A percentile compares a stretch with the other conserved stretches of the same genome.
Evolutionary conservation across 1,140 invertebrate species (phyloP).

Genomic region (Camponotus floridanus): DNA sequence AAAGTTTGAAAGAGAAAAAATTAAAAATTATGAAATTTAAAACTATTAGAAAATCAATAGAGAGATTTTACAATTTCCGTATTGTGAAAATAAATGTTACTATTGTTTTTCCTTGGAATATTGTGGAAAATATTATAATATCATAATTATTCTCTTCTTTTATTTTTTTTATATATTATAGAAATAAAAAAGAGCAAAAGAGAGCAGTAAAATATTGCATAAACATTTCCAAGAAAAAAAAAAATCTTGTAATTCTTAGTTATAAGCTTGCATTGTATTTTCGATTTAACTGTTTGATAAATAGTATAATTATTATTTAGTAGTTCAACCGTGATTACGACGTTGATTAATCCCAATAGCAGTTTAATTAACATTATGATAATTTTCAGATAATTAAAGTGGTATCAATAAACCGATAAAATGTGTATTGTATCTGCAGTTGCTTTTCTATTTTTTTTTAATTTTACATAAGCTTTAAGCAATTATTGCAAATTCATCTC

Average conservation of each 20-base stretch:
- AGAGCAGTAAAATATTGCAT: neutral
- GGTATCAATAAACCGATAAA: slow-evolving; percentile 24
- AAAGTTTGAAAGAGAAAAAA: neutral
- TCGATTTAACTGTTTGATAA: slow-evolving; percentile 15
- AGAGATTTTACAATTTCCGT: neutral
- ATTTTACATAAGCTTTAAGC: slow-evolving; percentile 10
- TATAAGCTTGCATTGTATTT: neutral
- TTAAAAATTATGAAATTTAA: slow-evolving; percentile 18
- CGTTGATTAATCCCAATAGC: neutral
- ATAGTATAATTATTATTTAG: neutral
- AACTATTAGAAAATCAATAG: neutral
- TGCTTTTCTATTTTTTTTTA: neutral
- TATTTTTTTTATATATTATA: neutral
- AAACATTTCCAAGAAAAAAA: neutral
- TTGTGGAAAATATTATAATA: neutral
- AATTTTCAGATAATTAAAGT: slow-evolving; percentile 26
- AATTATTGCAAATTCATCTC: slow-evolving; percentile 64
- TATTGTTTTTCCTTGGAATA: neutral
- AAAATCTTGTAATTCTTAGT: neutral
- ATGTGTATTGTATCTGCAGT: too few relatives aligned
- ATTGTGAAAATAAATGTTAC: neutral
- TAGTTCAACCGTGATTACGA: neutral
- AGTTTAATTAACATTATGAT: slow-evolving; percentile 23
- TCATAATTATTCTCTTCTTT: neutral
- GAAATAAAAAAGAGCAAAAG: neutral